These are phyloP conservation scores for Cyclophora albipunctata DNA, from an alignment of 2,888 invertebrate species.

Conservation along the genomic window DNA sequence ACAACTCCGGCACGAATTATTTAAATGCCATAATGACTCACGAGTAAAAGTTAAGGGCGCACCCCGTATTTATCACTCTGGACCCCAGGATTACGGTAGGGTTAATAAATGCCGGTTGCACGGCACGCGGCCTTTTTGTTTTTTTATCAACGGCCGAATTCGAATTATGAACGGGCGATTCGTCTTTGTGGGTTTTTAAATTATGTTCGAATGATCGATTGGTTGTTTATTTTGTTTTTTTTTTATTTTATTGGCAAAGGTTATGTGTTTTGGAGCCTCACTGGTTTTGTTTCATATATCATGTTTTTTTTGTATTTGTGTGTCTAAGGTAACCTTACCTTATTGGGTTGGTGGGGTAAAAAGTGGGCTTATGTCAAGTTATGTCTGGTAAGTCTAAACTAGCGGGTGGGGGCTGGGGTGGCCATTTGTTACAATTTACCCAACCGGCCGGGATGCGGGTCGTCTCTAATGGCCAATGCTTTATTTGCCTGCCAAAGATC, in stretches of 20 bases:
- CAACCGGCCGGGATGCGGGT: slow-evolving; percentile 36
- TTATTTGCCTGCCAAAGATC: slow-evolving; percentile 42
- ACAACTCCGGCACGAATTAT: slow-evolving; percentile 64
- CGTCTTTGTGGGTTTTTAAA: slow-evolving; percentile 39
- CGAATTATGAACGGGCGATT: slow-evolving; percentile 56
- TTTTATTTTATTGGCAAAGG: slow-evolving; percentile 11
- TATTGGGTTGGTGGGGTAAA: slow-evolving; percentile 8
- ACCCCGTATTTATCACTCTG: slow-evolving; percentile 63
- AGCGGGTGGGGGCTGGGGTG: slow-evolving; percentile 14
- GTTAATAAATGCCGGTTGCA: slow-evolving; percentile 62
- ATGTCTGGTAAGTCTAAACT: slow-evolving; percentile 14
- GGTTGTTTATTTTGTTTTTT: slow-evolving; percentile 6
- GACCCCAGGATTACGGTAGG: slow-evolving; percentile 56
- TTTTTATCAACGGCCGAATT: slow-evolving; percentile 59
- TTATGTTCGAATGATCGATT: slow-evolving; percentile 34
- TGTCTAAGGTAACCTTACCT: neutral
- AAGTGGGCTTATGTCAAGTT: slow-evolving; percentile 9
- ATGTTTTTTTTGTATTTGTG: neutral
- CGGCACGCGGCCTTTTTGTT: slow-evolving; percentile 51
- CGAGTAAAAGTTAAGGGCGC: slow-evolving; percentile 55
- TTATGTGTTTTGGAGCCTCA: slow-evolving; percentile 20
- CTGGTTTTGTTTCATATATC: slow-evolving; percentile 2
- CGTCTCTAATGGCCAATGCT: slow-evolving; percentile 41
- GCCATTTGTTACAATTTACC: slow-evolving; percentile 45
- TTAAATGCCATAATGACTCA: slow-evolving; percentile 74